Percentiles rank a stretch among this genome's conserved stretches.
These are phyloP conservation scores for Psophia crepitans DNA, from an alignment of 2,113 vertebrate genomes.

Conservation along the genomic window DNA sequence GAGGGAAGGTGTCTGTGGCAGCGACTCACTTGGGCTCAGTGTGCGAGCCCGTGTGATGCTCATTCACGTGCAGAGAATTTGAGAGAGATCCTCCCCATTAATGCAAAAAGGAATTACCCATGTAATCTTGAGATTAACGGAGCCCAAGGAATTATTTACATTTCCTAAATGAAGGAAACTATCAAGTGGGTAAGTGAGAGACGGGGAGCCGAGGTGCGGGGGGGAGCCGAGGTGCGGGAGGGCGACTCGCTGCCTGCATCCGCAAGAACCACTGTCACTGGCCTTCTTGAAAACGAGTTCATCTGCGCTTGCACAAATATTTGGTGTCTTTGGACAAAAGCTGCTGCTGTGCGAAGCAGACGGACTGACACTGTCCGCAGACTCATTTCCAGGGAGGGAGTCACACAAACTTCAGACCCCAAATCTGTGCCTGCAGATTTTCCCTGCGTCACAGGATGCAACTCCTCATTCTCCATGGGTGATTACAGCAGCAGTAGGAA, in stretches of 20 bases:
- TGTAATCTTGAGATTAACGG: conserved; percentile 49
- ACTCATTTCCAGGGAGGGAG: neutral
- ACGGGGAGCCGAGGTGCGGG: accelerated
- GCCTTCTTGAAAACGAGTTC: neutral
- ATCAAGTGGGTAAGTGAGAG: neutral
- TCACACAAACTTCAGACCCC: neutral
- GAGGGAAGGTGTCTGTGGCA: neutral
- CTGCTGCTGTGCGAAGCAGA: neutral
- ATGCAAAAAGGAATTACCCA: conserved; percentile 42
- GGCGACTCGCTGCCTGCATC: accelerated
- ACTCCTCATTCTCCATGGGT: neutral
- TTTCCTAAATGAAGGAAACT: conserved; percentile 41
- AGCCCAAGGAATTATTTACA: conserved; percentile 52
- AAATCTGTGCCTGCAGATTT: neutral
- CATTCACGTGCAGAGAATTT: conserved; percentile 33
- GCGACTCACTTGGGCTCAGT: neutral
- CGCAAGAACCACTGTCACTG: neutral
- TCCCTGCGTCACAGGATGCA: neutral
- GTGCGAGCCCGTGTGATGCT: neutral
- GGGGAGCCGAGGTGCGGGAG: neutral
- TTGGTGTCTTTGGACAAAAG: neutral
- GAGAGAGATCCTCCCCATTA: conserved; percentile 32
- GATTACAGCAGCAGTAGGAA: neutral
- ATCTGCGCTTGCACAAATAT: neutral
- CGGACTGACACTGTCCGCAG: accelerated